Evolutionary conservation across 2,797 vertebrate genomes (phyloP), one percentile per base, ranked within the genome.

Genomic region (Sphaeramia orbicularis): DNA sequence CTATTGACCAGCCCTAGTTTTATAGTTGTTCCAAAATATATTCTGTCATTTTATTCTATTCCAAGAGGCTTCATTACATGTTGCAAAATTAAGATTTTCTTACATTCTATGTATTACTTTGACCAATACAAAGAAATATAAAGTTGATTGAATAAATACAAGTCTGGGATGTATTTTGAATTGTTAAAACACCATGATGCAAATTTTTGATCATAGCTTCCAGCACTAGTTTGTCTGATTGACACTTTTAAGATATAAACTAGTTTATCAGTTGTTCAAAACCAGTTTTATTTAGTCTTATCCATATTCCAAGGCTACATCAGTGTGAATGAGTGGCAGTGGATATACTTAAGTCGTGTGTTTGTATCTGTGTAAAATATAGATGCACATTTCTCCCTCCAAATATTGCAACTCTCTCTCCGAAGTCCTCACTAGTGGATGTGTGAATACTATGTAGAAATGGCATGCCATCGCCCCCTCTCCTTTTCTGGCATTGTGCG

Each of bases 391-490:
- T 77, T 66, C 59, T 59, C 52, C 60, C 60, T 69, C 45, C 52
- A 74, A 81, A 78, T 30, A 74, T 53, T 53, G 68, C 59, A 37
- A 16, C 2, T 12, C 54, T 65, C 59, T 65, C 52, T 48, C 56
- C 30, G 41, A 16, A 44, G 18, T 86, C 71, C 68, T 83, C 71
- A 67, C 71, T 36, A 54, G 60, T 47, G 53, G 58, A 80, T 73
- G 82, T 84, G 87, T 81, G 84, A 89, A 78, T 81, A 75, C 68
- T 80, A 72, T 79, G 83, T 69, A 74, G 73, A 84, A 80, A 83
- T 78, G 81, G 44, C 79, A 79, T 72, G 40, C 41, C 44, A 0
- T 52, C 43, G 7, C 56, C 35, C 21, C 58, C 41, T 14, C 48
- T 44, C 37, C 54, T 62, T 48, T 60, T 36, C 48, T 75, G 82